Percentiles rank a stretch among this genome's conserved stretches.
Conservation (phyloP, 1,140 invertebrate species). For the Parasteatoda tepidariorum region DNA sequence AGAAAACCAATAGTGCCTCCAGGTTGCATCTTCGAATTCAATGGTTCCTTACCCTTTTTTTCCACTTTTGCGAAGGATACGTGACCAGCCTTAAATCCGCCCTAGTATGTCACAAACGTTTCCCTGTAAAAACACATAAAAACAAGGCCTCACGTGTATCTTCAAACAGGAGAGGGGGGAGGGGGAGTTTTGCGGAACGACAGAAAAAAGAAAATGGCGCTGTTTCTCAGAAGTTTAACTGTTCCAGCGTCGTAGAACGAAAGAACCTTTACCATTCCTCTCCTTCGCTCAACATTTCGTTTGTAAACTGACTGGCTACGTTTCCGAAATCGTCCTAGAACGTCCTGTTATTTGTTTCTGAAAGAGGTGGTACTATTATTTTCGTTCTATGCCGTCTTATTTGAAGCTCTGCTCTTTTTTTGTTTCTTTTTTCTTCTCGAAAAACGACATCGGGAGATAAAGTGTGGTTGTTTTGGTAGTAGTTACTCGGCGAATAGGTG, state of each 20-base stretch:
- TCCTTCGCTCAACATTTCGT: constrained; percentile 30
- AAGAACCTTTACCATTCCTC: constrained; percentile 13
- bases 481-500: constrained; percentile 26
- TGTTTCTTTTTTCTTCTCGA: neutral
- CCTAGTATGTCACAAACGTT: constrained; percentile 23
- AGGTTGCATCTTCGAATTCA: constrained; percentile 24
- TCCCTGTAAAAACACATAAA: constrained; percentile 16
- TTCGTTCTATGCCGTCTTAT: neutral
- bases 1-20: constrained; percentile 23
- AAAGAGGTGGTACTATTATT: neutral
- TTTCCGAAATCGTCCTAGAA: constrained; percentile 9
- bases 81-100: constrained; percentile 14
- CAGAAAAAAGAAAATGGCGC: neutral
- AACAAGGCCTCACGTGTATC: constrained; percentile 20
- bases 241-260: neutral
- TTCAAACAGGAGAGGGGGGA: neutral
- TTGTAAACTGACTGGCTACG: constrained; percentile 32
- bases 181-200: no score
- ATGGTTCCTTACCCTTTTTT: constrained; percentile 15
- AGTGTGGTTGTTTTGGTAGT: constrained; percentile 19
- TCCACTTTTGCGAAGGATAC: constrained; percentile 2
- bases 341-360: constrained; percentile 28
- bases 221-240: neutral
- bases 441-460: neutral
- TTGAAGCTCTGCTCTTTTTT: neutral